Conservation (phyloP, 2,797 vertebrate genomes). For the Pipistrellus nathusii region DNA sequence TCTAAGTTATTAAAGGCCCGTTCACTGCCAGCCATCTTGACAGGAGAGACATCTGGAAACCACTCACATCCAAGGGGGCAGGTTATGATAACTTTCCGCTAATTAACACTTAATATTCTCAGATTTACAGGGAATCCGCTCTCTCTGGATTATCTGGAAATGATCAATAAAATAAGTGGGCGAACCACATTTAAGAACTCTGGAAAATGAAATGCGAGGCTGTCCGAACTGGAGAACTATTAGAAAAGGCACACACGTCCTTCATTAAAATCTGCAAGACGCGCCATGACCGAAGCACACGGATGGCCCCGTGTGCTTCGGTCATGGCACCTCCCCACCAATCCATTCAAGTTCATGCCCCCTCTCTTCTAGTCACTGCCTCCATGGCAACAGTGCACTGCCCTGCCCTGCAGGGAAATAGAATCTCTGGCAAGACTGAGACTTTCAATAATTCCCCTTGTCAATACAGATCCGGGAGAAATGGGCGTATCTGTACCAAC, state of each 20-base stretch:
- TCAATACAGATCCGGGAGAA: conserved; percentile 75
- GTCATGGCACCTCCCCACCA: conserved; percentile 70
- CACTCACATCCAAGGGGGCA: background rate
- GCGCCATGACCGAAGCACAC: conserved; percentile 73
- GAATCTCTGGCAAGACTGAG: conserved; percentile 73
- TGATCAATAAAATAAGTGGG: conserved; percentile 19
- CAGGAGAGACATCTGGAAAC: background rate
- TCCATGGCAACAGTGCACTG: conserved; percentile 68
- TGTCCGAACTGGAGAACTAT: conserved; percentile 28
- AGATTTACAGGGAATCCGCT: background rate
- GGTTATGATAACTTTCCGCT: background rate
- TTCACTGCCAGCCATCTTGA: background rate
- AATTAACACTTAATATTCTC: conserved; percentile 8
- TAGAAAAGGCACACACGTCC: conserved; percentile 34
- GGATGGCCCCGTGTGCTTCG: too few species aligned
- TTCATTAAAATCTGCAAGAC: conserved; percentile 80
- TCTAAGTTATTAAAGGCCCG: conserved; percentile 58
- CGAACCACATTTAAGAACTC: conserved; percentile 37
- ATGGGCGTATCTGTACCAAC: conserved; percentile 47
- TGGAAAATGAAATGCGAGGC: background rate
- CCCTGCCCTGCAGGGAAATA: conserved; percentile 76
- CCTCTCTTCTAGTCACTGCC: conserved; percentile 58
- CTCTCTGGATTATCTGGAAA: conserved; percentile 60
- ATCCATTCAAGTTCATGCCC: background rate
- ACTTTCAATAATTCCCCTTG: conserved; percentile 75